Evolutionary conservation across 2,888 invertebrate species (phyloP), one percentile per base, ranked within the genome.

Genomic region (Corbicula japonica): DNA sequence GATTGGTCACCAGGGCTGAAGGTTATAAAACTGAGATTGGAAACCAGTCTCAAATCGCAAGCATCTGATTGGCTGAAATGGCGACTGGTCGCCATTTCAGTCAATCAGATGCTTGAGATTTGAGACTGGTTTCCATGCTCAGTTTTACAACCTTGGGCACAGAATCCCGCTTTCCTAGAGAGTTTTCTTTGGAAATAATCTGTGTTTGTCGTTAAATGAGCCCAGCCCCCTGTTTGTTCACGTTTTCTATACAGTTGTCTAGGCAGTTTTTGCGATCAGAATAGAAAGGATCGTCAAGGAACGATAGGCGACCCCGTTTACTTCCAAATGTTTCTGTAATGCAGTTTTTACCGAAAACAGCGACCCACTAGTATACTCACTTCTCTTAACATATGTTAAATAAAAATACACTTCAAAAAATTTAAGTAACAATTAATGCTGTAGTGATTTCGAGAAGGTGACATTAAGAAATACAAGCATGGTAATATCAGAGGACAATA

Each of bases 401-500:
- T n/a, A n/a, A n/a, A n/a, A n/a, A n/a, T n/a, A n/a, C n/a, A n/a
- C n/a, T n/a, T n/a, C n/a, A n/a, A n/a, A n/a, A n/a, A n/a, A n/a
- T n/a, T n/a, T n/a, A n/a, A n/a, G n/a, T n/a, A n/a, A n/a, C n/a
- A n/a, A n/a, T n/a, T n/a, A n/a, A n/a, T n/a, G n/a, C n/a, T n/a
- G n/a, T n/a, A n/a, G n/a, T n/a, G n/a, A n/a, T n/a, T n/a, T n/a
- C n/a, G n/a, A n/a, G n/a, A n/a, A n/a, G n/a, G n/a, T n/a, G n/a
- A n/a, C n/a, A n/a, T n/a, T 61, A 30, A 41, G 52, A 58, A 58
- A 60, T 60, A 21, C 62, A 60, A 8, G 10, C 58, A 46, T 62
- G 2, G 48, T 76, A 21, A 52, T 76, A 3, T 62, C 62, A 44
- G 76, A 76, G 30, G 76, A 76, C 28, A 61, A 50, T 12, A 41